Conservation (phyloP, 2,888 invertebrate genomes). For the Notodonta ziczac region DNA sequence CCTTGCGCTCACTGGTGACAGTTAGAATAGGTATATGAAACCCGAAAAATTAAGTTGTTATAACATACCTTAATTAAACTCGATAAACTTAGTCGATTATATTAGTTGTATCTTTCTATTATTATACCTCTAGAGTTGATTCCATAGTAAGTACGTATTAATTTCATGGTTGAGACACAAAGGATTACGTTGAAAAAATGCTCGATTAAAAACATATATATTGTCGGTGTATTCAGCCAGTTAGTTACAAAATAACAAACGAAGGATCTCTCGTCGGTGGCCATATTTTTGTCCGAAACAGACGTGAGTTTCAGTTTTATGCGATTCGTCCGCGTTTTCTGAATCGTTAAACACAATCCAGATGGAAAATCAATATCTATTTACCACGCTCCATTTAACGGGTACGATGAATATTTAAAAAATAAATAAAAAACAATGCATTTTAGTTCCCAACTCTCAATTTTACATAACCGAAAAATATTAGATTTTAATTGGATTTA, state of each 20-base stretch:
- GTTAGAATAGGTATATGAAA: too few relatives aligned
- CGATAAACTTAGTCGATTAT: too few relatives aligned
- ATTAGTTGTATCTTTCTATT: too few relatives aligned
- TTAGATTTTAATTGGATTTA: background rate
- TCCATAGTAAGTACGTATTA: too few relatives aligned
- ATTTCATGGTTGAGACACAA: too few relatives aligned
- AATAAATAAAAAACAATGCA: background rate
- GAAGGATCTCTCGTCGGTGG: slow-evolving; percentile 13
- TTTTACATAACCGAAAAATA: background rate
- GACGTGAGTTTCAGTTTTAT: slow-evolving; percentile 57
- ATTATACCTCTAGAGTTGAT: too few relatives aligned
- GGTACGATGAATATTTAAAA: background rate
- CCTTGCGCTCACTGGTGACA: too few relatives aligned
- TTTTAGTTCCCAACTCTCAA: background rate
- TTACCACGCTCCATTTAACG: slow-evolving; percentile 20
- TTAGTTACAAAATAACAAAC: slow-evolving; percentile 24
- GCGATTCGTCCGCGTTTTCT: slow-evolving; percentile 52
- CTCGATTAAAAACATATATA: too few relatives aligned
- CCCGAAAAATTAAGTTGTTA: too few relatives aligned
- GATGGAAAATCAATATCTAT: slow-evolving; percentile 58
- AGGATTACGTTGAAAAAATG: too few relatives aligned
- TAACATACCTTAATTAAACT: too few relatives aligned
- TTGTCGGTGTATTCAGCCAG: slow-evolving; percentile 23
- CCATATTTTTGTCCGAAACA: slow-evolving; percentile 46
- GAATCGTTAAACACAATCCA: slow-evolving; percentile 63